Evolutionary conservation across 2,113 vertebrate genomes (phyloP).

Genomic region (Lophochroa leadbeateri): DNA sequence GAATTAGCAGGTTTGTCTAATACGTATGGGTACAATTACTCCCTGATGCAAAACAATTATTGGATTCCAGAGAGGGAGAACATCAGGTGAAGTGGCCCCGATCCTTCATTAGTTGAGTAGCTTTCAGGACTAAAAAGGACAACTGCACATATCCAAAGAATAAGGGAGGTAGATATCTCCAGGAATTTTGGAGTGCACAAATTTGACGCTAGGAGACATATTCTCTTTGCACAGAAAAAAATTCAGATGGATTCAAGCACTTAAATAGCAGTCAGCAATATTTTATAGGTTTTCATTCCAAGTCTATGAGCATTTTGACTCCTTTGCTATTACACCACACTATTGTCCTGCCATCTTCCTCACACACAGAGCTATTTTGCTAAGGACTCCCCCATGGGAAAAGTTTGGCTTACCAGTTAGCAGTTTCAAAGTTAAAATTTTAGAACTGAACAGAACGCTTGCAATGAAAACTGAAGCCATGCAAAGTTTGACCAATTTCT

Average conservation of each 20-base stretch:
- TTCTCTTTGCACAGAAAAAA: background rate
- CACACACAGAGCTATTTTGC: background rate
- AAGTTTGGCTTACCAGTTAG: background rate
- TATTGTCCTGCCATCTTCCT: background rate
- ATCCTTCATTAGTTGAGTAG: background rate
- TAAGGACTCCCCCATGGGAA: background rate
- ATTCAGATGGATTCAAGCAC: background rate
- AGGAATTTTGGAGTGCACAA: background rate
- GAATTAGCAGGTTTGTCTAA: slow-evolving; percentile 12
- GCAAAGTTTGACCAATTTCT: background rate
- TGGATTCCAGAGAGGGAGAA: background rate
- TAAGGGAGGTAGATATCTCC: background rate
- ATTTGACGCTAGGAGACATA: background rate
- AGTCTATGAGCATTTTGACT: background rate
- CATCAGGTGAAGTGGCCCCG: background rate
- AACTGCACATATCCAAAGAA: background rate
- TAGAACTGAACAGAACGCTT: background rate
- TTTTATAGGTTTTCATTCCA: background rate
- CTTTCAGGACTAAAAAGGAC: background rate
- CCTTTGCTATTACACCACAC: background rate
- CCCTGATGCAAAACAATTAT: background rate
- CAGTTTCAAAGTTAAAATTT: background rate
- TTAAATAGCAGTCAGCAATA: background rate
- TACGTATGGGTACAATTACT: background rate
- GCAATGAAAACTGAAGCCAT: background rate